Evolutionary conservation across 2,113 vertebrate genomes (phyloP).

Genomic region (Cyanistes caeruleus): DNA sequence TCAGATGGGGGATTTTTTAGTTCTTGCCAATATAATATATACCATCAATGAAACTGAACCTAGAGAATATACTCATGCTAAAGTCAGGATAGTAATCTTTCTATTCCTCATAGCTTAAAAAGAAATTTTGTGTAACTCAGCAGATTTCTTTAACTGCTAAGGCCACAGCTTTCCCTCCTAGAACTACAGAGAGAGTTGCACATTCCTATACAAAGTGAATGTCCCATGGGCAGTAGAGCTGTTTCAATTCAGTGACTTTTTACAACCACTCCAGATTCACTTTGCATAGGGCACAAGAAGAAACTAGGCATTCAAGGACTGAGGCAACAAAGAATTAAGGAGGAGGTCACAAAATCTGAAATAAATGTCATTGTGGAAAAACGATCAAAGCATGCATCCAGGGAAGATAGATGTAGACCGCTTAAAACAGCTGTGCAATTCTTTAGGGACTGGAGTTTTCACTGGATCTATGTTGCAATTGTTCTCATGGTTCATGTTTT

Average conservation of each 20-base stretch:
- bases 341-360: constrained; percentile 45
- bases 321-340: background rate
- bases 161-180: background rate
- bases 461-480: constrained; percentile 1
- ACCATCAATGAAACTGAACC: background rate
- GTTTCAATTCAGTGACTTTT: constrained; percentile 13
- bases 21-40: background rate
- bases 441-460: background rate
- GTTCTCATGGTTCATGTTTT: constrained; percentile 10
- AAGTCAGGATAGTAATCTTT: background rate
- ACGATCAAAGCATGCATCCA: constrained; percentile 14
- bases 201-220: background rate
- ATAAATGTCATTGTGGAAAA: constrained; percentile 33
- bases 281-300: background rate
- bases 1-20: background rate
- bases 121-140: background rate
- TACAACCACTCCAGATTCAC: background rate
- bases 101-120: background rate
- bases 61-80: background rate
- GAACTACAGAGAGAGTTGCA: background rate
- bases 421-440: constrained; percentile 21
- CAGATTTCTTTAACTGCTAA: background rate
- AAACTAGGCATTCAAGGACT: background rate
- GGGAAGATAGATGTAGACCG: background rate
- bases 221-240: background rate